Percentiles rank a stretch among this genome's conserved stretches.
Evolutionary conservation across 2,113 vertebrate species (phyloP).

Genomic region (Xenopus laevis): DNA sequence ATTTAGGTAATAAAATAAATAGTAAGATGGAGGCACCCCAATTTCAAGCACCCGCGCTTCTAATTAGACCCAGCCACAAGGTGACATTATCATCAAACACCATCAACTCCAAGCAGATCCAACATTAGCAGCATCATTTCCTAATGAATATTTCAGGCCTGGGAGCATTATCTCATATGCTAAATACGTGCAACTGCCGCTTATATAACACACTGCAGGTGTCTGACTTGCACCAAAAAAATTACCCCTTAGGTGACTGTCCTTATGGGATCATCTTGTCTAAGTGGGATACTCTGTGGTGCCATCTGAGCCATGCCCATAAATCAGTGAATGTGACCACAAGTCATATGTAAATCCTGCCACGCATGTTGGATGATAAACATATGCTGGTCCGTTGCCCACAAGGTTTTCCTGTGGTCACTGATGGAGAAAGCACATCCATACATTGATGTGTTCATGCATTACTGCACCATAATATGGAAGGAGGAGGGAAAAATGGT

Average conservation of each 20-base stretch:
- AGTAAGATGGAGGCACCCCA: too few species aligned
- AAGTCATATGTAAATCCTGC: constrained; percentile 12
- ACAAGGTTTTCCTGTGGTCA: not conserved
- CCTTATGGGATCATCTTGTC: constrained; percentile 5
- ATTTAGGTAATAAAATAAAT: too few species aligned
- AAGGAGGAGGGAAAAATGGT: too few species aligned
- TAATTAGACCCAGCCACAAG: too few species aligned
- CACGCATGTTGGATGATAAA: not conserved
- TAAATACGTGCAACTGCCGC: not conserved
- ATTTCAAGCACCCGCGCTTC: too few species aligned
- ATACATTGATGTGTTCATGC: too few species aligned
- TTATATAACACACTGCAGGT: constrained; percentile 4
- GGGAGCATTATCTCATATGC: constrained; percentile 1
- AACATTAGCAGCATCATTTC: too few species aligned
- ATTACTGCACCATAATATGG: too few species aligned
- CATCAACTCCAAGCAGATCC: too few species aligned
- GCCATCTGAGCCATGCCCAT: constrained; percentile 3
- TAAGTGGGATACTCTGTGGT: not conserved
- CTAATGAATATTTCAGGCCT: not conserved
- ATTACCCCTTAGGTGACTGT: not conserved
- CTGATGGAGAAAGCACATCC: too few species aligned
- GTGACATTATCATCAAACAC: too few species aligned
- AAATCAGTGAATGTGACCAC: constrained; percentile 3
- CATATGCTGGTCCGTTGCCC: not conserved
- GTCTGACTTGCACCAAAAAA: not conserved